These are phyloP conservation scores for Gopherus evgoodei DNA, from an alignment of 2,113 vertebrate genomes.

Conservation along the genomic window DNA sequence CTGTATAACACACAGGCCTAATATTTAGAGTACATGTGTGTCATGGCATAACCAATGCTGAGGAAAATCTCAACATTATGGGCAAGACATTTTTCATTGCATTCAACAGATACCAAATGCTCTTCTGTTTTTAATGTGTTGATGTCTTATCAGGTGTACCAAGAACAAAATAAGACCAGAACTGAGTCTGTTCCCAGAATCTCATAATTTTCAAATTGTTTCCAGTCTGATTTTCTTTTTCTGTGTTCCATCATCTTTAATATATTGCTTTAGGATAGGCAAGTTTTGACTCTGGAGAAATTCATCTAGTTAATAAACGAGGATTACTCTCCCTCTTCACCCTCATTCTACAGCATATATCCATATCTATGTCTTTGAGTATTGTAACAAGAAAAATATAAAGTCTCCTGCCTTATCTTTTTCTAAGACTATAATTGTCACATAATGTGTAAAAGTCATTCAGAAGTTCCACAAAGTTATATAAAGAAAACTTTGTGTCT, in stretches of 20 bases:
- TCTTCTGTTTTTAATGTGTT: not conserved
- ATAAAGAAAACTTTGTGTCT: not conserved
- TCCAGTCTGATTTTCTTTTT: not conserved
- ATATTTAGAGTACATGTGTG: not conserved
- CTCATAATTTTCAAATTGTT: accelerated
- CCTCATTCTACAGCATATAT: accelerated
- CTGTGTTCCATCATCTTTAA: not conserved
- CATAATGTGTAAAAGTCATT: not conserved
- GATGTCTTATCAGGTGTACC: conserved; percentile 9
- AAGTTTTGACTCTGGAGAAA: not conserved
- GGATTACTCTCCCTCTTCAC: not conserved
- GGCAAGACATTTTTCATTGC: not conserved
- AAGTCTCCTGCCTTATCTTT: not conserved
- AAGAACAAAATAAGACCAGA: conserved; percentile 2
- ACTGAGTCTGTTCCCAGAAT: conserved; percentile 6
- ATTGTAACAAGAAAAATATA: accelerated
- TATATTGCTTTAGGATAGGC: not conserved
- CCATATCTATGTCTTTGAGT: not conserved
- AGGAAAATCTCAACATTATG: accelerated
- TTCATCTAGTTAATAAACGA: accelerated
- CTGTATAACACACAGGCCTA: not conserved
- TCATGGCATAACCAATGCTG: not conserved
- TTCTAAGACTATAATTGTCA: not conserved
- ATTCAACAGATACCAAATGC: not conserved
- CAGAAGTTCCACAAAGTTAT: not conserved